Conservation (phyloP, 2,888 invertebrate species). For the Ephialtes manifestator region DNA sequence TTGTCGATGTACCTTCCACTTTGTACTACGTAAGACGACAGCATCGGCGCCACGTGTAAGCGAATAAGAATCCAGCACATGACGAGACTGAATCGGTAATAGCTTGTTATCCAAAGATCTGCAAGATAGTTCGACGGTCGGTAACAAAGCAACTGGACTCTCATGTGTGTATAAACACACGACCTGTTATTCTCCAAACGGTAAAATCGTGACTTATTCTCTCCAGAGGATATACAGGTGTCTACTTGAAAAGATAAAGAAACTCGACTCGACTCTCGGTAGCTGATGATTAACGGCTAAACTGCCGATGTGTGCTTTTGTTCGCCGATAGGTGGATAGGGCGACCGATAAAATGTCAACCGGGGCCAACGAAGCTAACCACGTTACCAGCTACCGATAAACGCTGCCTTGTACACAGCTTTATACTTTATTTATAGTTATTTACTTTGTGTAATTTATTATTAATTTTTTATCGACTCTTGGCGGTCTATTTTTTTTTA, state of each 20-base stretch:
- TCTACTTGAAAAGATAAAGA: conserved; percentile 14
- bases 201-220: conserved; percentile 28
- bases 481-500: too few relatives aligned
- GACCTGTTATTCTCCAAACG: too few relatives aligned
- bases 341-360: conserved; percentile 33
- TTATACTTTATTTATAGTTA: neutral
- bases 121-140: conserved; percentile 36
- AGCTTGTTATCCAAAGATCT: conserved; percentile 6
- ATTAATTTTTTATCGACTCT: too few relatives aligned
- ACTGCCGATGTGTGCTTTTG: neutral
- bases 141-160: conserved; percentile 26
- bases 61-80: neutral
- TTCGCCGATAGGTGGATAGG: conserved; percentile 12
- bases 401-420: neutral
- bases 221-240: conserved; percentile 9
- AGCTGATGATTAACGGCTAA: conserved; percentile 15
- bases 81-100: neutral
- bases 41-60: neutral
- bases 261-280: conserved; percentile 9
- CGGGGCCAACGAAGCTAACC: conserved; percentile 7
- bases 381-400: conserved; percentile 35
- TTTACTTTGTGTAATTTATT: too few relatives aligned
- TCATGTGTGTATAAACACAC: neutral
- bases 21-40: too few relatives aligned
- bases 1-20: neutral